Conservation (phyloP, 2,888 invertebrate genomes). For the Leucania comma region DNA sequence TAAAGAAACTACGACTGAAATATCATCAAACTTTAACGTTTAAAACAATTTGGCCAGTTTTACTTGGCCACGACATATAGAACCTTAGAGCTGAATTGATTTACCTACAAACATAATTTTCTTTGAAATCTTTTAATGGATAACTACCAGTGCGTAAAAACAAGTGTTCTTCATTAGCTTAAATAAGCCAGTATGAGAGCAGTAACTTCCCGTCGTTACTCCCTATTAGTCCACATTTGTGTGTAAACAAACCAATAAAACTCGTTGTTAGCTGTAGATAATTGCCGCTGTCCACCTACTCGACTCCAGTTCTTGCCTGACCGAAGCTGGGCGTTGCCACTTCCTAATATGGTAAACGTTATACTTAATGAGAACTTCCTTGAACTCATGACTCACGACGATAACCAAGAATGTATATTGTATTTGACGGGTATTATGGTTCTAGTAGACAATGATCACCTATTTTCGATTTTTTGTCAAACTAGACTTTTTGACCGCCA, state of each 20-base stretch:
- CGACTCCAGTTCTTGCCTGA: constrained; percentile 10
- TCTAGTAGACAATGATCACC: background rate
- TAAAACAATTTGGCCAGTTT: no score
- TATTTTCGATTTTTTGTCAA: background rate
- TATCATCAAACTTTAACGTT: no score
- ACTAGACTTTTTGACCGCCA: no score
- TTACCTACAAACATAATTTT: background rate
- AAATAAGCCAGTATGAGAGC: constrained; percentile 11
- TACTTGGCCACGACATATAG: no score
- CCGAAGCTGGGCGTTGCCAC: constrained; percentile 21
- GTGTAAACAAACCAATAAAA: constrained; percentile 34
- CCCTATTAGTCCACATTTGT: constrained; percentile 20
- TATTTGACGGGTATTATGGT: background rate
- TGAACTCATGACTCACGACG: constrained; percentile 3
- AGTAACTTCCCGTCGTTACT: constrained; percentile 16
- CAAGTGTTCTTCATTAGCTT: constrained; percentile 1
- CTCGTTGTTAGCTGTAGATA: constrained; percentile 33
- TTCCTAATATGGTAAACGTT: constrained; percentile 30
- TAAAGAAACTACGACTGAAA: no score
- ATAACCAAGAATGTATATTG: background rate
- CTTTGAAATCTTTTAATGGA: background rate
- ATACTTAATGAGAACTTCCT: background rate
- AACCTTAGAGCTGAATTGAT: no score
- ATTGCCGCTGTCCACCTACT: constrained; percentile 29
- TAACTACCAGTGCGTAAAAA: no score